Evolutionary conservation across 2,888 invertebrate species (phyloP).

Genomic region (Oegoconia quadripuncta): DNA sequence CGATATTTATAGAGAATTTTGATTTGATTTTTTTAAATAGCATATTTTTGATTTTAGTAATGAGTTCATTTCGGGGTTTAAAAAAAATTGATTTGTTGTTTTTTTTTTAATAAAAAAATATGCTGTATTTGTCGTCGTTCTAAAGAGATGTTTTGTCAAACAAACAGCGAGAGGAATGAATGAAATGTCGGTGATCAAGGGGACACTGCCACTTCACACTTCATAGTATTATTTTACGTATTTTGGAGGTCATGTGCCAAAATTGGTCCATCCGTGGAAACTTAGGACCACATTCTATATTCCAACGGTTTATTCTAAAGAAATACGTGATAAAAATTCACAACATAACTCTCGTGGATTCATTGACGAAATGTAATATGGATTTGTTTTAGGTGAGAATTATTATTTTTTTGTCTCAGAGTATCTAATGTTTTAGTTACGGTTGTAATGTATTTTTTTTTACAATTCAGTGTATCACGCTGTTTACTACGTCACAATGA

Average conservation of each 20-base stretch:
- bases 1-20: no score
- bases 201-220: constrained; percentile 32
- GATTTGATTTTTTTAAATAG: no score
- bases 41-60: no score
- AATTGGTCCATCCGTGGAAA: constrained; percentile 56
- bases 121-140: no score
- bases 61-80: no score
- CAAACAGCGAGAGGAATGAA: neutral
- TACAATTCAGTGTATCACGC: constrained; percentile 21
- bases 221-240: constrained; percentile 60
- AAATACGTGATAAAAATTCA: neutral
- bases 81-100: no score
- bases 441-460: constrained; percentile 7
- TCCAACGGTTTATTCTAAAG: constrained; percentile 24
- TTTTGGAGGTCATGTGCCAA: constrained; percentile 66
- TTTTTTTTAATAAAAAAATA: no score
- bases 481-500: constrained; percentile 37
- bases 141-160: neutral
- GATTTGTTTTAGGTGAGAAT: neutral
- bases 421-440: constrained; percentile 4
- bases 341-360: neutral
- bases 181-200: constrained; percentile 11
- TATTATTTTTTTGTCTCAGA: constrained; percentile 1
- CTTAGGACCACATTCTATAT: no score
- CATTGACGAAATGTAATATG: constrained; percentile 5